Base-by-base conservation (phyloP, 2,888 invertebrate genomes). In the Choreutis nemorana region DNA sequence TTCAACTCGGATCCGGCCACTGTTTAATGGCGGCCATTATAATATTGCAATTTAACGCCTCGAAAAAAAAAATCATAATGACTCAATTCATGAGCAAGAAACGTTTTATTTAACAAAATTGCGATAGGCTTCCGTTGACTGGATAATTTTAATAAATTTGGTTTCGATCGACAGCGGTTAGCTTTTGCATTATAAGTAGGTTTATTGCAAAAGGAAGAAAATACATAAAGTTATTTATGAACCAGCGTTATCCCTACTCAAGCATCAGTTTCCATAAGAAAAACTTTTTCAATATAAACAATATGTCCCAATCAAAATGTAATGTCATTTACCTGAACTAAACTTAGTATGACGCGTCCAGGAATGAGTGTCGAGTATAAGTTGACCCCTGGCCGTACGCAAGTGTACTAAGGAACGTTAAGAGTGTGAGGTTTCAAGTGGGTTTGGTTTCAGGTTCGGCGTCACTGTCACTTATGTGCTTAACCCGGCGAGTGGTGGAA, bases 391-490 rank as follows among this genome's bases (percentile, higher is more conserved):
- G 31, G 28, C 40, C 44, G 44, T 15, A 21, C 14, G 11, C 1
- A 26, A 15, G 14, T 14, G 2, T n/a, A n/a, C n/a, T n/a, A n/a
- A n/a, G n/a, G 26, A 33, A 23, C 31, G 30, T 29, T 30, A 24
- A 31, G 22, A 31, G 33, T 33, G 43, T 42, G 37, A 29, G 35
- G 46, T 34, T 14, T 26, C 26, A 26, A 26, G 14, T n/a, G 8
- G 12, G n/a, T 67, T 23, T 61, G 70, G 48, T 44, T 46, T 41
- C 40, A 32, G 11, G 40, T 45, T 55, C 48, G 57, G 71, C 65
- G 72, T 78, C 77, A 77, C 71, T 78, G 77, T 78, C 77, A 78
- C 77, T 77, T 78, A 78, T 70, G 71, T 73, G 73, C 65, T 75
- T 75, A 73, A 75, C 73, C 73, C 75, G 77, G 57, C 71, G 77